Evolutionary conservation across 2,113 vertebrate species (phyloP).

Genomic region (Lepisosteus osseus): DNA sequence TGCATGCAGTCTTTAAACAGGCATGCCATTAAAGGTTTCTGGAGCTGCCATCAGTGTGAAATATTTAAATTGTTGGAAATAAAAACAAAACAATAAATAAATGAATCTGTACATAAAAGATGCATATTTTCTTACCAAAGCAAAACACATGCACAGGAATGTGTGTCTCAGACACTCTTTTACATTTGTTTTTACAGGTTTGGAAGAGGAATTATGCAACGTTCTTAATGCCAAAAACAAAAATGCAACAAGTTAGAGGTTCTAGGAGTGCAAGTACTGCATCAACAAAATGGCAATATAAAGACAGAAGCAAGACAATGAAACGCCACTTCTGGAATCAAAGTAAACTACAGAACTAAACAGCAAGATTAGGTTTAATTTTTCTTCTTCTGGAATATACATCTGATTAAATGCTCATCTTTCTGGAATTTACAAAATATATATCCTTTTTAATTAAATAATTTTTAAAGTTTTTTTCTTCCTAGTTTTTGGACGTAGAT

Average conservation of each 20-base stretch:
- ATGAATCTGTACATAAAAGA: conserved; percentile 51
- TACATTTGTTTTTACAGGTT: too few species aligned
- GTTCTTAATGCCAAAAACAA: conserved; percentile 10
- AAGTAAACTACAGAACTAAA: background rate
- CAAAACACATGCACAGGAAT: conserved; percentile 31
- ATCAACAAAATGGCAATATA: background rate
- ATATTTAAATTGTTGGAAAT: conserved; percentile 8
- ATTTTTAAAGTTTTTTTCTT: too few species aligned
- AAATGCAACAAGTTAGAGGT: conserved; percentile 34
- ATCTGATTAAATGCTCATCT: background rate
- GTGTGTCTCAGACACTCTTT: conserved; percentile 9
- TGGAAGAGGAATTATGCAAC: too few species aligned
- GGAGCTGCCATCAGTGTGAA: conserved; percentile 49
- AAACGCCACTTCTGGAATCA: background rate
- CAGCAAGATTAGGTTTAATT: background rate
- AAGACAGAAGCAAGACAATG: background rate
- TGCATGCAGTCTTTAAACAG: conserved; percentile 28
- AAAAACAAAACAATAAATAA: conserved; percentile 33
- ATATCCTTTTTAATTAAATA: conserved; percentile 13
- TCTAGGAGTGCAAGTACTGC: conserved; percentile 10
- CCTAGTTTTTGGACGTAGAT: too few species aligned
- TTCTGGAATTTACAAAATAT: background rate
- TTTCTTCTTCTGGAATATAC: background rate
- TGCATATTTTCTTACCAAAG: conserved; percentile 9
- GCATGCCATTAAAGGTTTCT: conserved; percentile 29